Evolutionary conservation across 2,113 vertebrate species (phyloP).

Genomic region (Rhinolophus sinicus): DNA sequence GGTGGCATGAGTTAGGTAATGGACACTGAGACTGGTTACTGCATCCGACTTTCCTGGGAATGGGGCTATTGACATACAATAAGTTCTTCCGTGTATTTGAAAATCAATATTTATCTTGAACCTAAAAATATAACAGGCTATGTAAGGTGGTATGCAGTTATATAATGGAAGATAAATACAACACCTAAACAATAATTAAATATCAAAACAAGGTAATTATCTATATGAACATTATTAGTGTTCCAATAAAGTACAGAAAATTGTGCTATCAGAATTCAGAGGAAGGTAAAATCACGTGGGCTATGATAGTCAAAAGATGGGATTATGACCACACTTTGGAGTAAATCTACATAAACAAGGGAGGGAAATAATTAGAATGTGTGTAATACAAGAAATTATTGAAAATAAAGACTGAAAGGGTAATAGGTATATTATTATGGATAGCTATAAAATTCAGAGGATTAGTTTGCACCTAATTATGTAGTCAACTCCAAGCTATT

Average conservation of each 20-base stretch:
- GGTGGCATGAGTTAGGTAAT: background rate
- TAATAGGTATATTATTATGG: background rate
- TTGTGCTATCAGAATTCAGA: background rate
- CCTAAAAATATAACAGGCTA: background rate
- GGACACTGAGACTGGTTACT: background rate
- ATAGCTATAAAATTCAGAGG: background rate
- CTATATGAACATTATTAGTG: background rate
- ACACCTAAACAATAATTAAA: background rate
- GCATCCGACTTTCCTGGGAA: background rate
- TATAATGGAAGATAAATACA: background rate
- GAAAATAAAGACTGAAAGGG: background rate
- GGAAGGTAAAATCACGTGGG: background rate
- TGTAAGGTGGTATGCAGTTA: background rate
- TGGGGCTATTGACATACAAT: background rate
- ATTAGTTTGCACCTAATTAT: background rate
- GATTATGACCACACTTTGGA: background rate
- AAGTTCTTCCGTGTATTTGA: background rate
- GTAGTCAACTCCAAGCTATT: background rate
- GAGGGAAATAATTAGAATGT: background rate
- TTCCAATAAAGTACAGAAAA: background rate
- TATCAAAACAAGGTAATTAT: background rate
- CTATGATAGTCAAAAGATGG: background rate
- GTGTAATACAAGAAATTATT: background rate
- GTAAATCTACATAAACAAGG: background rate
- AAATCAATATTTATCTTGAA: conserved; percentile 7